A percentile compares a stretch with the other conserved stretches of the same genome.
phyloP scores from a whole-genome alignment of 1,140 invertebrate species.

The Lithobius niger region DNA sequence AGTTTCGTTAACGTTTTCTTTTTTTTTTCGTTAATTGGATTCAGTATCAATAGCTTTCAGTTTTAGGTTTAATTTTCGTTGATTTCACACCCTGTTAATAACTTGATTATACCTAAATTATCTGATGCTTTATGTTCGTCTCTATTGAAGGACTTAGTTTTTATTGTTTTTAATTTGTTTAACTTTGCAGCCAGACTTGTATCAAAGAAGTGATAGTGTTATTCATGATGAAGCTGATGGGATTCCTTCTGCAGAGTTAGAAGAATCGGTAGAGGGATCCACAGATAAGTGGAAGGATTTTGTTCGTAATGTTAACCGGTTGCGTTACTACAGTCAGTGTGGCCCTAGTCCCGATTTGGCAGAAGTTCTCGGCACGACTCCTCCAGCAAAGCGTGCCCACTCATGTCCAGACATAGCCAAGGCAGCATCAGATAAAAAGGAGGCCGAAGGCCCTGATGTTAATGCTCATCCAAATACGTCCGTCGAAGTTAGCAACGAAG shows the following conservation, averaged over 20 bases:
- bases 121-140: too few species aligned
- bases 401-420: slow-evolving; percentile 45
- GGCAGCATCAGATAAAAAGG: not conserved
- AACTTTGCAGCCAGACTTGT: not conserved
- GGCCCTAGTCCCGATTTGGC: slow-evolving; percentile 20
- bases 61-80: too few species aligned
- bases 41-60: too few species aligned
- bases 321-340: slow-evolving; percentile 48
- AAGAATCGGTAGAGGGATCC: not conserved
- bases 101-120: too few species aligned
- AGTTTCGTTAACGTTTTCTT: too few species aligned
- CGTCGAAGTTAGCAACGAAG: not conserved
- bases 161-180: not conserved
- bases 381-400: slow-evolving; percentile 34
- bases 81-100: too few species aligned
- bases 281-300: slow-evolving; percentile 38
- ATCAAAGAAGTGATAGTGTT: slow-evolving; percentile 1
- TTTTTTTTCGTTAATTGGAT: too few species aligned
- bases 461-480: not conserved
- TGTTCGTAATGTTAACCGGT: slow-evolving; percentile 42
- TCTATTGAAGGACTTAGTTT: too few species aligned
- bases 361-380: slow-evolving; percentile 21
- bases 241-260: not conserved
- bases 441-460: not conserved
- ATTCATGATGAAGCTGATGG: slow-evolving; percentile 6